Conservation (phyloP, 2,888 invertebrate genomes). For the Geophilus truncorum region DNA sequence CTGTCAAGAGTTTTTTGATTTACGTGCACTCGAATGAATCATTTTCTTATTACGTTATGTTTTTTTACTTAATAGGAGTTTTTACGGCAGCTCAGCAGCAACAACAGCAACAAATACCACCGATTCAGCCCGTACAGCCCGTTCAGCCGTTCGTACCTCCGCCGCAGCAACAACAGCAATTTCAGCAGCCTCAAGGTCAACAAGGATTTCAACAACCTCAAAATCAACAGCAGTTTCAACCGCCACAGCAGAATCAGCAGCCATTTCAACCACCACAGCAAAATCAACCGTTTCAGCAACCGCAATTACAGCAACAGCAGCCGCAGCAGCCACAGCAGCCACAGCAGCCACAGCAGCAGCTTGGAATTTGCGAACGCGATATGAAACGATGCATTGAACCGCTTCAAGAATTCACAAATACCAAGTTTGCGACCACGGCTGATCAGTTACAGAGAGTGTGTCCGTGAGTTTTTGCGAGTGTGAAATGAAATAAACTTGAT, state of each 20-base stretch:
- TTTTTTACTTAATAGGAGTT: background rate
- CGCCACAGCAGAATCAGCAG: background rate
- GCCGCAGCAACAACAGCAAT: background rate
- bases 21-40: background rate
- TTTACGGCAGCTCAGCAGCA: background rate
- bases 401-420: conserved; percentile 25
- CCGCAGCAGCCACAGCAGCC: background rate
- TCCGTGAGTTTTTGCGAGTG: conserved; percentile 28
- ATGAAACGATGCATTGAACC: conserved; percentile 25
- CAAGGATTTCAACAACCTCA: background rate
- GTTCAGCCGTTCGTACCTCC: background rate
- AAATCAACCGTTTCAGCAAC: background rate
- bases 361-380: conserved; percentile 8
- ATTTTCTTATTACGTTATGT: background rate
- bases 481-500: too few relatives aligned
- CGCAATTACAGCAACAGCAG: background rate
- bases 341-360: background rate
- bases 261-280: background rate
- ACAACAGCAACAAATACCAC: background rate
- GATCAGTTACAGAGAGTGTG: conserved; percentile 15
- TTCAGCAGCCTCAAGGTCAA: background rate
- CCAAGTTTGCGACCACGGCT: conserved; percentile 4
- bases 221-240: background rate
- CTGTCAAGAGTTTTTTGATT: background rate
- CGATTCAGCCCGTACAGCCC: background rate